Base-by-base conservation (phyloP, 2,797 vertebrate species). In the Danio aesculapii region DNA sequence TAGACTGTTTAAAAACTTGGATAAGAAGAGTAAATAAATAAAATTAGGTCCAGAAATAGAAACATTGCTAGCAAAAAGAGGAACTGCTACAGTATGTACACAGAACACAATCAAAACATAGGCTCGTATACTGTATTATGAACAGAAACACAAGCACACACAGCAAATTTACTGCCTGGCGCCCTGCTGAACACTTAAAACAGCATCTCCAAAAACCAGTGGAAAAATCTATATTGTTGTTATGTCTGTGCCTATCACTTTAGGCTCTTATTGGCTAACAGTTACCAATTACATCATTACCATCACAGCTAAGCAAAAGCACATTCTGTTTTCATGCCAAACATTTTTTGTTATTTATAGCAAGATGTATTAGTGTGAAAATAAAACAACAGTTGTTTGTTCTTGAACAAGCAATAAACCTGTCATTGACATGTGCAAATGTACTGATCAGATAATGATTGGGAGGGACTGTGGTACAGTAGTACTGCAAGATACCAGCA, bases 161-260 rank as follows among this genome's bases (percentile, higher is more conserved):
- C 19, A 57, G 81, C n/a, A 74, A 61, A 62, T 44, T 72, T 53
- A 77, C 79, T 85, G 79, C 76, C 53, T 85, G 81, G 87, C 75
- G 83, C 78, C 82, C 71, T 77, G 21, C n/a, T 47, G 58, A 79
- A 76, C 86, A 87, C 72, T 77, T 53, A 71, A 68, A 84, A 82
- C 47, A 75, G 71, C 81, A 75, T 75, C 71, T 86, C 86, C 81
- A 19, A 81, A 91, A 92, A 92, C 30, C 81, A 71, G 90, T 90
- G 93, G 93, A 94, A 94, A 94, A 94, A 95, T 94, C 93, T 89
- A 93, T 94, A 93, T 81, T 82, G 85, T 87, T 89, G 89, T 92
- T 93, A 91, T 92, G 90, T 92, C 88, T 77, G 83, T 67, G 84
- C 73, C 86, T 79, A 55, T 46, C 53, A 86, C 70, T 71, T 52